Conservation (phyloP, 2,113 vertebrate genomes). For the Podocnemis expansa region DNA sequence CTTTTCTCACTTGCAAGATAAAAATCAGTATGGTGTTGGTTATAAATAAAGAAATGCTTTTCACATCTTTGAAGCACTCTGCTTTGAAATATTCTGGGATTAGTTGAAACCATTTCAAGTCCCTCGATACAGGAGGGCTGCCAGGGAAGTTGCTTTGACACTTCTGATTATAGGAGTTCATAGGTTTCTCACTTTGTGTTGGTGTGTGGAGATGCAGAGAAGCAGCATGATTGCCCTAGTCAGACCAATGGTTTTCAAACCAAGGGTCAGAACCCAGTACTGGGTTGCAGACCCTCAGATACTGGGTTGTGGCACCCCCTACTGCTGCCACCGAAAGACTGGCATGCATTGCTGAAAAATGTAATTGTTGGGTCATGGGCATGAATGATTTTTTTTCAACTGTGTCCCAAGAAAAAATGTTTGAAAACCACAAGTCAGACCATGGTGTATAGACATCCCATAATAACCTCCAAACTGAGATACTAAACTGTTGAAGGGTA, state of each 20-base stretch:
- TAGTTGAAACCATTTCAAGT: constrained; percentile 20
- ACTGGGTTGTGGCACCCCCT: no score
- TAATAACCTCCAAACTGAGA: constrained; percentile 49
- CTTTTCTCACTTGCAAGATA: constrained; percentile 2
- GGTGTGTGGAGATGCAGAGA: constrained; percentile 60
- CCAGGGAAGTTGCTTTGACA: constrained; percentile 50
- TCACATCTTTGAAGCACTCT: constrained; percentile 2
- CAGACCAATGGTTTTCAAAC: no score
- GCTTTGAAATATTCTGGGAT: constrained; percentile 19
- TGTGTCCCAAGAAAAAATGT: no score
- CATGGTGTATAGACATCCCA: constrained; percentile 47
- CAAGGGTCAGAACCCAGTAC: no score
- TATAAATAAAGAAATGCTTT: constrained; percentile 21
- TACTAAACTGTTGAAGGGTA: constrained; percentile 5
- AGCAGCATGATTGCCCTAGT: constrained; percentile 35
- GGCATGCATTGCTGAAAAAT: no score
- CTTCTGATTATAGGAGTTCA: constrained; percentile 31
- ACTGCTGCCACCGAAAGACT: no score
- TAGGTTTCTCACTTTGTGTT: constrained; percentile 24
- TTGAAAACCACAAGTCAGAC: no score
- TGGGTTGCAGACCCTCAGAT: no score
- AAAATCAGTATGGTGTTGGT: neutral
- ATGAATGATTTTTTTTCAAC: no score
- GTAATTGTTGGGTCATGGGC: no score
- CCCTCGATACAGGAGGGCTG: constrained; percentile 48